Evolutionary conservation across 2,113 vertebrate genomes (phyloP).

Genomic region (Caretta caretta): DNA sequence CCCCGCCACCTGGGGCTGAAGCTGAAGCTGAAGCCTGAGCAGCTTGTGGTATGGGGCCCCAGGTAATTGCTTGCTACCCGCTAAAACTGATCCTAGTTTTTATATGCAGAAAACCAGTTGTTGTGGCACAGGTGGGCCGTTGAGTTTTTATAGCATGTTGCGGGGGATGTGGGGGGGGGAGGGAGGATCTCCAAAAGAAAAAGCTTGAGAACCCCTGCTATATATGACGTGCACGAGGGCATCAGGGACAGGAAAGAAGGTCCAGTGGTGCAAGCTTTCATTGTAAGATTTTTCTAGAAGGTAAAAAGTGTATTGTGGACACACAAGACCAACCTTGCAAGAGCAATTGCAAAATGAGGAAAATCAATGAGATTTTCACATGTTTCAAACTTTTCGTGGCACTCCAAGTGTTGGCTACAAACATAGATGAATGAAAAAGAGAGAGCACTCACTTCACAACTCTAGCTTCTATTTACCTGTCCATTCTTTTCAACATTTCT

Average conservation of each 20-base stretch:
- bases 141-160: too few relatives aligned
- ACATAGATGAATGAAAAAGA: not conserved
- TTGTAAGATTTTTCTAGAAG: not conserved
- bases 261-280: not conserved
- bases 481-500: not conserved
- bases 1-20: too few relatives aligned
- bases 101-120: too few relatives aligned
- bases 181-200: too few relatives aligned
- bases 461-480: not conserved
- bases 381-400: not conserved
- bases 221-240: too few relatives aligned
- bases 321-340: not conserved
- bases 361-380: not conserved
- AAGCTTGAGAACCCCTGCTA: too few relatives aligned
- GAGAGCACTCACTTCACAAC: not conserved
- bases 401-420: not conserved
- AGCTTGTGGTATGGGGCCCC: too few relatives aligned
- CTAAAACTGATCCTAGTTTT: too few relatives aligned
- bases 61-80: too few relatives aligned
- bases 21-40: too few relatives aligned
- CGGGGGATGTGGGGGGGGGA: too few relatives aligned
- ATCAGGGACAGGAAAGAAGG: not conserved
- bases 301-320: not conserved
- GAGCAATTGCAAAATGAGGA: not conserved
- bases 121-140: too few relatives aligned